phyloP scores from a whole-genome alignment of 2,888 invertebrate genomes.

The Synergus umbraculus region DNA sequence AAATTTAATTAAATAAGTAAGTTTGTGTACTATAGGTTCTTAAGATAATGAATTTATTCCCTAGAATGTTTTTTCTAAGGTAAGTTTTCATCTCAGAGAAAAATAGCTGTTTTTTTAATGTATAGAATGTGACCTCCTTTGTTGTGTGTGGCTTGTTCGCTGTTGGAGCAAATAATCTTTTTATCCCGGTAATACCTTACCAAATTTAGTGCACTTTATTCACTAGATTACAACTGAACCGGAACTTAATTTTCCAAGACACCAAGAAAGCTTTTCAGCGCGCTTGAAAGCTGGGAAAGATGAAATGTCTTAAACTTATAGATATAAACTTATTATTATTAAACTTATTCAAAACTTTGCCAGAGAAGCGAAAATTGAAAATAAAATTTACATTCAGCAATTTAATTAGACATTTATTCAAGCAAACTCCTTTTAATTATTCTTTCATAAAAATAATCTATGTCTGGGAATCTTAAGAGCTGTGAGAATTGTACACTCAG shows the following conservation, averaged over 20 bases:
- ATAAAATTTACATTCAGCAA: neutral
- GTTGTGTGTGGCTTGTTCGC: slow-evolving; percentile 41
- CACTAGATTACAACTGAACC: slow-evolving; percentile 25
- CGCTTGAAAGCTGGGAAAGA: slow-evolving; percentile 1
- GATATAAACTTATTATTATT: no score
- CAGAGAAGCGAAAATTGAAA: neutral
- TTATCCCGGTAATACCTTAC: slow-evolving; percentile 33
- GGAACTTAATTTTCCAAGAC: slow-evolving; percentile 27
- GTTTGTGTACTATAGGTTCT: neutral
- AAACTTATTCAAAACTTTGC: neutral
- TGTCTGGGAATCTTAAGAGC: neutral
- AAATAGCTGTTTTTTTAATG: neutral
- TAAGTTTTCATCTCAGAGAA: slow-evolving; percentile 15
- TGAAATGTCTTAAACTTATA: neutral
- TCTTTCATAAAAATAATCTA: neutral
- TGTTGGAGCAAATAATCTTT: slow-evolving; percentile 46
- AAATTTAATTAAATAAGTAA: neutral
- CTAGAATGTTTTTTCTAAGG: slow-evolving; percentile 30
- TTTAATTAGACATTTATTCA: neutral
- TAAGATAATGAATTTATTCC: slow-evolving; percentile 6
- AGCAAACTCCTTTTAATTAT: neutral
- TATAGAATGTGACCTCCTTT: slow-evolving; percentile 5
- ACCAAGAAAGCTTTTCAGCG: neutral
- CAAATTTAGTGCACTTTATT: slow-evolving; percentile 23
- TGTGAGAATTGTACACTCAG: neutral